Evolutionary conservation across 2,888 invertebrate genomes (phyloP), one percentile per base, ranked within the genome.

Genomic region (Peribatodes rhomboidaria): DNA sequence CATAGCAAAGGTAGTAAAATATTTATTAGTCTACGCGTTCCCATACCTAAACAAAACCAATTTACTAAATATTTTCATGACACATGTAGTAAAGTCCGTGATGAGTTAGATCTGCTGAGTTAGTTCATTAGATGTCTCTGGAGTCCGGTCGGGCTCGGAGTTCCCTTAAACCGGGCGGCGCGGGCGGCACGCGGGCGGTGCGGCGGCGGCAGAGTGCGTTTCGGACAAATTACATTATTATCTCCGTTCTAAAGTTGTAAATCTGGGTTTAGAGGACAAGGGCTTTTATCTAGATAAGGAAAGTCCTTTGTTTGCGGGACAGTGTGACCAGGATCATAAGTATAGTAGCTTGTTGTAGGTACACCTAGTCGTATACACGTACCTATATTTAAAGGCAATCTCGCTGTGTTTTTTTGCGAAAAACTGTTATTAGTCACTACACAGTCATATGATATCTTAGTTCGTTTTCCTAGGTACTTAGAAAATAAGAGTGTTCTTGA

Each of bases 231-330:
- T 31, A 14, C 18, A 16, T 16, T 16, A 39, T 54, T 54, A 53
- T 61, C 37, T 53, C 18, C 44, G 1, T 53, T 13, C 44, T 6
- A 13, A 39, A 47, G 14, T 46, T 55, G 56, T 62, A 54, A 59
- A 59, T 59, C 64, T 22, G n/a, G 42, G 18, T 55, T 52, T 31
- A 57, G 20, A 27, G 54, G 47, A 54, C 41, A 10, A 22, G 46
- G 22, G 53, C 52, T 52, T 18, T 46, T 20, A 56, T 44, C 52
- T 16, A 59, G 54, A 64, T 55, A 49, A 64, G 59, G 35, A 41
- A 42, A 47, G 16, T 31, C 20, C 61, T 62, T 56, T 62, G 61
- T 62, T 22, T 13, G n/a, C n/a, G 22, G 35, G 18, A 46, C 46
- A 63, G 49, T 35, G 27, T 10, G 55, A 56, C 50, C 61, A 18